Base-by-base conservation (phyloP, 2,888 invertebrate species). In the Drosophila fungiperda region DNA sequence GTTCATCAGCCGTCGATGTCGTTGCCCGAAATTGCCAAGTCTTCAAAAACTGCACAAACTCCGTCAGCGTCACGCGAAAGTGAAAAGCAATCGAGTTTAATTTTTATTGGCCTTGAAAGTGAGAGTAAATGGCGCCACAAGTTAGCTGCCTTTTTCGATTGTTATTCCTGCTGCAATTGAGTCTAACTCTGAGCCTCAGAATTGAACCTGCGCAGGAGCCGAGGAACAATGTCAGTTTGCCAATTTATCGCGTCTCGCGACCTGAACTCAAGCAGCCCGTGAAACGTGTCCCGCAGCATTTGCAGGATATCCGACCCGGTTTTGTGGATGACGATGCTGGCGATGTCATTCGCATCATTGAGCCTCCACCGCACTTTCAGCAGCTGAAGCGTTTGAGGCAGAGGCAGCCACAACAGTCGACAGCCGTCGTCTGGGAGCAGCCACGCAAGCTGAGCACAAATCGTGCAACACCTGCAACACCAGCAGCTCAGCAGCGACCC, bases 271-370 rank as follows among this genome's bases (percentile, higher is more conserved):
- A 83, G 59, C 73, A 80, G 17, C 71, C 90, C 1, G 59, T 59
- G 0, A 81, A 85, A 29, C 73, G 90, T 5, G 90, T 90, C 1
- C 90, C 92, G 0, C 48, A 78, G 0, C 81, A 91, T 61, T 67
- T 90, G 59, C 92, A 92, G 78, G 86, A 85, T 50, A 68, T 91
- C n/a, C 82, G 80, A 8, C 80, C 86, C 2, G 90, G 89, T 17
- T 89, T 80, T 61, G 82, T 83, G 33, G 87, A 90, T 29, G 86
- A 89, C 11, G 87, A 90, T 76, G 87, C 81, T 2, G 84, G 90
- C 23, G 92, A 92, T 70, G 92, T 92, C 0, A 92, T 92, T 54
- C 87, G 90, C 61, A 92, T 93, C 38, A 89, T 93, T 20, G 92
- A 92, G 50, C 92, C 92, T 0, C 92, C 92, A 1, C 80, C 73